Percentiles rank a stretch among this genome's conserved stretches.
Conservation (phyloP, 2,888 invertebrate genomes). For the Beris morrisii region DNA sequence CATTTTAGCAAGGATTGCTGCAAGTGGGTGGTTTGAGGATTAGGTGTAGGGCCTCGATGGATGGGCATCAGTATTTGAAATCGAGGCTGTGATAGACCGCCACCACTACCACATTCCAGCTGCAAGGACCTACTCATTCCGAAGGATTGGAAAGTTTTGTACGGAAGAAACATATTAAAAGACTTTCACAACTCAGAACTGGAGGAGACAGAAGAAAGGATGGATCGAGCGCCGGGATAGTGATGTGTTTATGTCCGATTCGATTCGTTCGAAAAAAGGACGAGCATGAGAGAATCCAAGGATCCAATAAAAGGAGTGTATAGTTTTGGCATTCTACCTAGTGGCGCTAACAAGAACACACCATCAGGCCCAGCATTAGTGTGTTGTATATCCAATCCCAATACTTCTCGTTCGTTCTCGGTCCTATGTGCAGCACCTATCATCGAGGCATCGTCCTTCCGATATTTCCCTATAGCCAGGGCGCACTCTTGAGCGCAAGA, state of each 20-base stretch:
- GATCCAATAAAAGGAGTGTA: constrained; percentile 25
- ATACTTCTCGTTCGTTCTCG: too few species aligned
- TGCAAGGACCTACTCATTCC: too few species aligned
- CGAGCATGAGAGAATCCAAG: constrained; percentile 9
- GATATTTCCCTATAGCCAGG: background rate
- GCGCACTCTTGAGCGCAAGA: constrained; percentile 30
- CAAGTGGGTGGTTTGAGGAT: constrained; percentile 4
- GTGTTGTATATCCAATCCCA: too few species aligned
- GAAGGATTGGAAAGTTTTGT: too few species aligned
- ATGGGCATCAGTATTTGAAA: too few species aligned
- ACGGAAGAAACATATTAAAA: background rate
- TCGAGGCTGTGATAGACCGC: too few species aligned
- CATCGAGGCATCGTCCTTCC: too few species aligned
- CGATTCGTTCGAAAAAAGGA: constrained; percentile 14
- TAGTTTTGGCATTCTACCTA: too few species aligned
- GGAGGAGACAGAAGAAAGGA: background rate
- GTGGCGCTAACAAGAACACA: too few species aligned
- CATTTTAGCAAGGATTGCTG: constrained; percentile 20
- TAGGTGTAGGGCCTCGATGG: background rate
- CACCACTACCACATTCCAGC: too few species aligned
- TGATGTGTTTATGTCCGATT: constrained; percentile 4
- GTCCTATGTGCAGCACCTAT: too few species aligned
- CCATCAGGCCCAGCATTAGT: too few species aligned
- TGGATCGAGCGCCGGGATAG: background rate
- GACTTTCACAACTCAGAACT: background rate